Evolutionary conservation across 2,888 invertebrate genomes (phyloP).

Genomic region (Macropis europaea): DNA sequence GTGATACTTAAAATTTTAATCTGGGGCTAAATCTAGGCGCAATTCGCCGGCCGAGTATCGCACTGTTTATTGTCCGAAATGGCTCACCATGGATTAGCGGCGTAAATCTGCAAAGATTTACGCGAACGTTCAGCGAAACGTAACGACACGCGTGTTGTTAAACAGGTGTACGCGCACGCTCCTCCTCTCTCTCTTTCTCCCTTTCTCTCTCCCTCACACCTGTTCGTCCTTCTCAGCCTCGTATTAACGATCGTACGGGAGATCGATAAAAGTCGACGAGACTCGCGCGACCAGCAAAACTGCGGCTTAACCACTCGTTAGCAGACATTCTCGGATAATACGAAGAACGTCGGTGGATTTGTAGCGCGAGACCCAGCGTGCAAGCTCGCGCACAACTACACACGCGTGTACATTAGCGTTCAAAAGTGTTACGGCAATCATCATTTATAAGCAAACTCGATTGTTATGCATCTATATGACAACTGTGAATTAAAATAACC

Average conservation of each 20-base stretch:
- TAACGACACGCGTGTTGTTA: neutral
- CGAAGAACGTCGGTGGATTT: conserved; percentile 17
- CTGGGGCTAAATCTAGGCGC: conserved; percentile 31
- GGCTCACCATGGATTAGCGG: conserved; percentile 23
- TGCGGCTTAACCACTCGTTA: conserved; percentile 27
- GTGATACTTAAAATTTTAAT: conserved; percentile 40
- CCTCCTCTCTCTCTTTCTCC: neutral
- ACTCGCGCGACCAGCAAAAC: conserved; percentile 16
- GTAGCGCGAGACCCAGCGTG: conserved; percentile 13
- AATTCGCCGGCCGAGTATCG: neutral
- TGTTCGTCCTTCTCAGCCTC: neutral
- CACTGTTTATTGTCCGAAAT: conserved; percentile 31
- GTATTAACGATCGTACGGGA: conserved; percentile 16
- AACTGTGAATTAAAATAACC: too few species aligned
- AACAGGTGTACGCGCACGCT: neutral
- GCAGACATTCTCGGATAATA: conserved; percentile 26
- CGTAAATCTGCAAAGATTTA: conserved; percentile 23
- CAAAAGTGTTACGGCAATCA: too few species aligned
- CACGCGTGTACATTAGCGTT: conserved; percentile 1
- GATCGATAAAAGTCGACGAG: conserved; percentile 31
- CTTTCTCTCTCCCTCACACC: neutral
- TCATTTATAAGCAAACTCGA: too few species aligned
- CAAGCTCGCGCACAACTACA: neutral
- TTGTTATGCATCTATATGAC: too few species aligned
- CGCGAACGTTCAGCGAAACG: neutral